These are phyloP conservation scores for Dromiciops gliroides DNA, from an alignment of 2,113 vertebrate genomes.

Conservation along the genomic window DNA sequence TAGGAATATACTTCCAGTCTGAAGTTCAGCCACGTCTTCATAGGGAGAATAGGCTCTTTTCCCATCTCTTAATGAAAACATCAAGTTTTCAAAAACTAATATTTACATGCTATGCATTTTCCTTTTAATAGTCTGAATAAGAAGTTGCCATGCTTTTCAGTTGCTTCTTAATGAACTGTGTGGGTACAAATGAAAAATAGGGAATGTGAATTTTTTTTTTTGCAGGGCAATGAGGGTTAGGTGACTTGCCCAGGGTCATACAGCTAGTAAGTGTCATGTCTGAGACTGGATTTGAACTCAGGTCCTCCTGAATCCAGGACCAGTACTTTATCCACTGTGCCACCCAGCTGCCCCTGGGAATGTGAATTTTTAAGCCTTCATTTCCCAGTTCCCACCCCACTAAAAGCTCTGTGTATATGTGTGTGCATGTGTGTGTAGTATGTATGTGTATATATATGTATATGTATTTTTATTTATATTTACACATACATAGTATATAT, in stretches of 20 bases:
- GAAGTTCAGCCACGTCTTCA: background rate
- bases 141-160: background rate
- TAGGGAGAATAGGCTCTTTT: background rate
- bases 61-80: background rate
- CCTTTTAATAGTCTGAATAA: background rate
- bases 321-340: too few relatives aligned
- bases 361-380: background rate
- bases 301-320: too few relatives aligned
- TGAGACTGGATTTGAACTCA: too few relatives aligned
- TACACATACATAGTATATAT: too few relatives aligned
- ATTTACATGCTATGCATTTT: background rate
- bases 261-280: too few relatives aligned
- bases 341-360: too few relatives aligned
- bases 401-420: background rate
- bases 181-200: background rate
- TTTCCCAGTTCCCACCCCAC: background rate
- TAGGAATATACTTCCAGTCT: slow-evolving; percentile 5
- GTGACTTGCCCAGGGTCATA: too few relatives aligned
- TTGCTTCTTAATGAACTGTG: background rate
- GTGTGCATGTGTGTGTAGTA: too few relatives aligned
- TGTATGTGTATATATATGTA: too few relatives aligned
- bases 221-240: too few relatives aligned
- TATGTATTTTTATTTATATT: too few relatives aligned
- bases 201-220: background rate
- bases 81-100: background rate